Evolutionary conservation across 1,140 invertebrate genomes (phyloP).

Genomic region (Eufriesea mexicana): DNA sequence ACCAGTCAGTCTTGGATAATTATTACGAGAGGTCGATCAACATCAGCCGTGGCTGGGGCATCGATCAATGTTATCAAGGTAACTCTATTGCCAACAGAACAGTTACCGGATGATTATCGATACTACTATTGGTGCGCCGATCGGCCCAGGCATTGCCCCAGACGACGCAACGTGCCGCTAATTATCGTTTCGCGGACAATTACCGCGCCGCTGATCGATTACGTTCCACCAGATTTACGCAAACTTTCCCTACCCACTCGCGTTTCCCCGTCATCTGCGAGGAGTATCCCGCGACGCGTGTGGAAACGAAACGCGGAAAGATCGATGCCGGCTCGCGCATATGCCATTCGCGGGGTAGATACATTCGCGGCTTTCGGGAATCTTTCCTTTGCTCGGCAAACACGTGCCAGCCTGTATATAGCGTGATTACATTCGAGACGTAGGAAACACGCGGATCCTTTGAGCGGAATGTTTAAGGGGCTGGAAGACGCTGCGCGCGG

Average conservation of each 20-base stretch:
- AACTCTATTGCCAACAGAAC: constrained; percentile 68
- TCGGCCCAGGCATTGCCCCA: constrained; percentile 43
- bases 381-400: constrained; percentile 39
- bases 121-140: constrained; percentile 56
- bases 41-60: constrained; percentile 49
- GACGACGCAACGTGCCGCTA: constrained; percentile 47
- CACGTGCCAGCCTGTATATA: constrained; percentile 7
- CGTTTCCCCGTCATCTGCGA: no score
- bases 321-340: background rate
- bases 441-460: constrained; percentile 51
- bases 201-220: constrained; percentile 36
- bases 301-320: background rate
- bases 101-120: constrained; percentile 65
- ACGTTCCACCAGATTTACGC: background rate
- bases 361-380: background rate
- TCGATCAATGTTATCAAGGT: constrained; percentile 66
- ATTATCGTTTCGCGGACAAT: constrained; percentile 64
- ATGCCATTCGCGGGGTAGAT: background rate
- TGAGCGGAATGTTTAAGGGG: constrained; percentile 46
- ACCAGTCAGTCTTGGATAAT: constrained; percentile 66
- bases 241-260: background rate
- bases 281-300: background rate
- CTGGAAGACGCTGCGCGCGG: background rate
- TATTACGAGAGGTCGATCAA: constrained; percentile 67
- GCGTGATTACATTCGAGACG: constrained; percentile 49